Base-by-base conservation (phyloP, 2,113 vertebrate genomes). In the Spermophilus dauricus region DNA sequence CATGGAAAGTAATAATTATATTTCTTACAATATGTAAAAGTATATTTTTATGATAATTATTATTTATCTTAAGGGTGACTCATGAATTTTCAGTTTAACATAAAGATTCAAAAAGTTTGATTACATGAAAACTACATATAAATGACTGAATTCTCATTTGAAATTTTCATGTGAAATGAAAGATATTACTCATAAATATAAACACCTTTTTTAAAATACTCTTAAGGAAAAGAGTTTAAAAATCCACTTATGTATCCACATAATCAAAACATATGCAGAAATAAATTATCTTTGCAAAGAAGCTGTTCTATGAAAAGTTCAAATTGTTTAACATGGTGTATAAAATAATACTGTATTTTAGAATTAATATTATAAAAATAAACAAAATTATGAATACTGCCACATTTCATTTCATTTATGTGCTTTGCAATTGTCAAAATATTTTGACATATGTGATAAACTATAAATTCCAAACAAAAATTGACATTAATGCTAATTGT, bases 371-470 rank as follows among this genome's bases (percentile, higher is more conserved):
- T 67, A 0, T 5, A 78, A 67, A 63, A 81, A 13, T 69, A 93
- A 95, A 83, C 8, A 96, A 73, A 92, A 76, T 86, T 48, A 75
- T 75, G 24, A 94, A 17, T 22, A 34, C 28, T 81, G 32, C 32
- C 69, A 81, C 24, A 94, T 20, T 89, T 56, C 24, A 69, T 32
- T 86, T 48, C 14, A 80, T 26, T 72, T 82, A n/a, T 80, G 0
- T 58, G n/a, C 20, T 73, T 93, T 87, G 72, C 22, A 87, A 0
- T 84, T 91, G 32, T 51, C 56, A 95, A 78, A 95, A 73, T 90
- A 83, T 87, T 91, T 93, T 80, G 11, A 56, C 63, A 88, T 58
- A 32, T 14, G 20, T 20, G 51, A 76, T 53, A 34, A 5, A 8
- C 37, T 70, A 8, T 34, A 39, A 84, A 73, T 30, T 61, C 20